Evolutionary conservation across 2,888 invertebrate species (phyloP).

Genomic region (Elegia similella): DNA sequence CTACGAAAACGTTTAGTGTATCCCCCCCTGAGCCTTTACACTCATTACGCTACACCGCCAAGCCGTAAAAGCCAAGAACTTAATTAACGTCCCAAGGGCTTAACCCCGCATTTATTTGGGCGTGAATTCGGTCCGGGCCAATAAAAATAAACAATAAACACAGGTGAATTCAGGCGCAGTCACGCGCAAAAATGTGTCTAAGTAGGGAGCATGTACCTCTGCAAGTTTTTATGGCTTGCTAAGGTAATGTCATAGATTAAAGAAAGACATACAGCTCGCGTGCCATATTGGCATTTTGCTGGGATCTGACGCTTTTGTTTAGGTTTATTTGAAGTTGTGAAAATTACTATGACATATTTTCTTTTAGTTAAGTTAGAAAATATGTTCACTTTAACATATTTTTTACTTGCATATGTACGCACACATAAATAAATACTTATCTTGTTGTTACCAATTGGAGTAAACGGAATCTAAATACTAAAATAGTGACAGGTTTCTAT

Average conservation of each 20-base stretch:
- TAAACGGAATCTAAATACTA: no score
- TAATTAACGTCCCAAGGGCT: constrained; percentile 65
- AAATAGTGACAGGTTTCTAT: no score
- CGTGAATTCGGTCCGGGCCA: constrained; percentile 61
- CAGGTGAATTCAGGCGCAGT: constrained; percentile 38
- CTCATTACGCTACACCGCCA: constrained; percentile 57
- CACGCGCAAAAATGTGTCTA: constrained; percentile 24
- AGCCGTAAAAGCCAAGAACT: constrained; percentile 70
- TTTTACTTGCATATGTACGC: no score
- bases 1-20: constrained; percentile 20
- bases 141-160: constrained; percentile 70
- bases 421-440: no score
- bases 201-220: constrained; percentile 10
- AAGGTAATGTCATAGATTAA: not conserved
- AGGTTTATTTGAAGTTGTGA: no score
- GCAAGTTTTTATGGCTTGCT: constrained; percentile 16
- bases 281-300: not conserved
- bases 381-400: no score
- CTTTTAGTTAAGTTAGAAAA: no score
- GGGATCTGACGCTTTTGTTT: no score
- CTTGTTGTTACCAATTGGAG: no score
- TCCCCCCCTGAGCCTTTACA: constrained; percentile 33
- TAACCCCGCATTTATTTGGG: constrained; percentile 66
- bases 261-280: not conserved
- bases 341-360: no score